Evolutionary conservation across 2,888 invertebrate genomes (phyloP).

Genomic region (Teleogryllus oceanicus): DNA sequence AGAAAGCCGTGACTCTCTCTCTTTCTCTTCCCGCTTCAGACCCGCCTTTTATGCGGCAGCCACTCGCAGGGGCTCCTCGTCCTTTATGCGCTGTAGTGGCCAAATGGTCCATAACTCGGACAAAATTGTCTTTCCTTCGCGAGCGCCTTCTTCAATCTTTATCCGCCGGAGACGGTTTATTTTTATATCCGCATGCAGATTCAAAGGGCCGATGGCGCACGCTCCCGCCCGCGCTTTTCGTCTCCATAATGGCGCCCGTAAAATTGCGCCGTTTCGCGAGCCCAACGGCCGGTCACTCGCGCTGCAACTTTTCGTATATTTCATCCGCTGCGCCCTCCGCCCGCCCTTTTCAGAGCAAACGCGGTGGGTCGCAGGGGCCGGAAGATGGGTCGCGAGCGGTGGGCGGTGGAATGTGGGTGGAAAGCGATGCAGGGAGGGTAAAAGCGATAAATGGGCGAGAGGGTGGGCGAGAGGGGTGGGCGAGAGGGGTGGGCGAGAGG

Average conservation of each 20-base stretch:
- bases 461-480: no score
- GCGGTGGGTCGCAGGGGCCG: no score
- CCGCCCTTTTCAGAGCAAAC: no score
- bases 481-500: no score
- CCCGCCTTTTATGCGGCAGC: background rate
- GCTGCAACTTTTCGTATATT: background rate
- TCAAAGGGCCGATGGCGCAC: no score
- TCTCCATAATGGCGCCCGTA: background rate
- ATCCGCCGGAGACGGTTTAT: background rate
- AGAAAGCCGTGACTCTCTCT: background rate
- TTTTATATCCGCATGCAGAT: background rate
- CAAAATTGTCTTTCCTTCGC: conserved; percentile 7
- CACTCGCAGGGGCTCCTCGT: background rate
- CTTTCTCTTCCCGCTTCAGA: background rate
- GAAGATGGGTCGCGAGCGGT: no score
- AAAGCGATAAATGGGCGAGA: no score
- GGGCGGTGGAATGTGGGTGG: no score
- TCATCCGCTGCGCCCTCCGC: background rate
- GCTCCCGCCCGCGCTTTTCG: background rate
- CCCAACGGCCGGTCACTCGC: conserved; percentile 3
- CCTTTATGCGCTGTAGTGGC: background rate
- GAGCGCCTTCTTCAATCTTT: background rate
- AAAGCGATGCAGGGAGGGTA: no score
- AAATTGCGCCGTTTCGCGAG: background rate
- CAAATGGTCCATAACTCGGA: conserved; percentile 18